Base-by-base conservation (phyloP, 1,140 invertebrate species). In the Brachionus koreanus region DNA sequence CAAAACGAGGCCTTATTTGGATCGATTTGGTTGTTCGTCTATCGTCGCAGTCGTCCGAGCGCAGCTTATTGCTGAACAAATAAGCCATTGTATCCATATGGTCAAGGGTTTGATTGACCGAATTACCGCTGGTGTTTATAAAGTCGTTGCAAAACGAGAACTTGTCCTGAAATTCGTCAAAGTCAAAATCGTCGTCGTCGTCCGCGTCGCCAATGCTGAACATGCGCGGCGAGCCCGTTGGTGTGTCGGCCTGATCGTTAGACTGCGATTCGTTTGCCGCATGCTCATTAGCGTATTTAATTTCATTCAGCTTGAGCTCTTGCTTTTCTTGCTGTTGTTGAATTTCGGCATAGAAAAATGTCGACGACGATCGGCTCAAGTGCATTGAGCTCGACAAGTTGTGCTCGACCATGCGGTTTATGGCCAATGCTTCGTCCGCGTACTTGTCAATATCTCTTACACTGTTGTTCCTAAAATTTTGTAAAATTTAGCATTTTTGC, bases 381-480 rank as follows among this genome's bases (percentile, higher is more conserved):
- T 74, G 69, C 69, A 74, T 74, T 12, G 69, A 74, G 19, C 16
- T 46, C 0, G 69, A 74, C 19, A 74, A 12, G n/a, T 23, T 74
- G 25, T 79, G 76, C 19, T 65, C 61, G 39, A 79, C 76, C 49
- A 79, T 61, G 6, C 76, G 46, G 39, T 79, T 79, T 0, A 79
- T 79, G 23, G 76, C 76, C 13, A 79, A 42, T 39, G 76, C 76
- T 42, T 79, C 76, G 61, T 79, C 76, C 10, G 76, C 76, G 35
- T 79, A 79, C 33, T 79, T 79, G 29, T 79, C 76, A 35, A 79
- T 79, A 19, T 79, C 76, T 10, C 76, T 35, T 10, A 79, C 76
- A 12, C 76, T 79, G 39, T 79, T 79, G 13, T 79, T 79, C 57
- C 76, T 74, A 13, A 6, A 35, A 42, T 19, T 1, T 1, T 1